Evolutionary conservation across 2,113 vertebrate species (phyloP), one percentile per base, ranked within the genome.

Genomic region (Anser brachyrhynchus): DNA sequence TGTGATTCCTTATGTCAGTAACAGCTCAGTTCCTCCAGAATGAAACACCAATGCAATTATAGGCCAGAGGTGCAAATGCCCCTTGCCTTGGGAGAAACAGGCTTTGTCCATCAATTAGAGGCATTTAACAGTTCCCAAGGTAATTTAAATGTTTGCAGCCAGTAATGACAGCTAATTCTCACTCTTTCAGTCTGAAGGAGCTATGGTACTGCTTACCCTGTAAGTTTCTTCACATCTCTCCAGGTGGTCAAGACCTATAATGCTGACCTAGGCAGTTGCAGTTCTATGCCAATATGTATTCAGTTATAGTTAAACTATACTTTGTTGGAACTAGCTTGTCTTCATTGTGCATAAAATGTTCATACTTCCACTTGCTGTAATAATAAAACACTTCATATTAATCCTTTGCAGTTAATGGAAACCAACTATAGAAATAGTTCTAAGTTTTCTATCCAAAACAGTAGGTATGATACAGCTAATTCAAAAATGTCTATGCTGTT

Each of bases 41-140:
- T 7, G 31, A 83, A 85, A 86, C 76, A 74, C 83, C 83, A 66
- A 3, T 89, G 92, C 80, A 95, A 28, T 91, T 94, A 89, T 7
- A 92, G 91, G 76, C 76, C 77, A 95, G 89, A 93, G 80, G 76
- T 84, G 52, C 83, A 77, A 92, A 74, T 81, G 61, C 43, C 80
- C 31, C 17, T 92, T 84, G 89, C 89, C 76, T 89, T 92, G 83
- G 92, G 80, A 95, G 89, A 93, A 93, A 75, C 33, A 37, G 86
- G 65, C 65, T 94, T 87, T 69, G 72, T 89, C 72, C 83, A 76
- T 92, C 82, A 80, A 58, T 93, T 74, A 90, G 57, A 87, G 76
- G 29, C 65, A 65, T 89, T 91, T 89, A 84, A 78, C 46, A 31
- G 8, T 92, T 95, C 91, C 76, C 86, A 75, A 72, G 84, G 76